phyloP scores from a whole-genome alignment of 2,113 vertebrate species.

The Stigmatopora argus region DNA sequence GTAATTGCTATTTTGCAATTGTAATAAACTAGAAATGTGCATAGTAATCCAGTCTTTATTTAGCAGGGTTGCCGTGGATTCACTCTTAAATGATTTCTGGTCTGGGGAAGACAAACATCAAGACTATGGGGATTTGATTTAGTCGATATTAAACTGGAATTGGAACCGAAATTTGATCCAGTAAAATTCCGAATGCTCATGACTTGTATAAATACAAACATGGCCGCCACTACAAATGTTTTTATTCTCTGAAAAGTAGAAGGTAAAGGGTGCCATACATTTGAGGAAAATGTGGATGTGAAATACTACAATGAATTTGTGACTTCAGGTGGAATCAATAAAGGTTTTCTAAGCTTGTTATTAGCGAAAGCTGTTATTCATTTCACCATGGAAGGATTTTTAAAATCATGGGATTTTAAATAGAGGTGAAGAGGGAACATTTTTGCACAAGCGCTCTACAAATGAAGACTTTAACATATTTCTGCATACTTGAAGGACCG shows the following conservation, averaged over 20 bases:
- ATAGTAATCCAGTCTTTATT: not conserved
- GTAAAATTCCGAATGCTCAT: conserved; percentile 33
- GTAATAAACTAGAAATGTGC: not conserved
- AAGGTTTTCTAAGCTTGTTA: conserved; percentile 68
- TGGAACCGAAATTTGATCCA: conserved; percentile 19
- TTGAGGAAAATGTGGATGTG: conserved; percentile 48
- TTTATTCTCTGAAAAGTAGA: conserved; percentile 54
- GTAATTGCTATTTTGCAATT: conserved; percentile 55
- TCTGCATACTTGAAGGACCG: not conserved
- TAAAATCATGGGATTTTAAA: conserved; percentile 6
- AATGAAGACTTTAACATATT: conserved; percentile 6
- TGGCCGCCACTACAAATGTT: conserved; percentile 58
- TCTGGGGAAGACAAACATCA: not conserved
- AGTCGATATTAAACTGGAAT: too few relatives aligned
- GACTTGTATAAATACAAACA: conserved; percentile 64
- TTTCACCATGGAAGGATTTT: conserved; percentile 31
- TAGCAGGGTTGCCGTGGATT: not conserved
- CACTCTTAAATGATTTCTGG: not conserved
- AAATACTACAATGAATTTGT: conserved; percentile 55
- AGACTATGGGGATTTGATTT: not conserved
- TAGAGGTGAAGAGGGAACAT: conserved; percentile 13
- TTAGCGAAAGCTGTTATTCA: conserved; percentile 46
- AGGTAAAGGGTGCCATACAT: conserved; percentile 59
- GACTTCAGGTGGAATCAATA: conserved; percentile 65
- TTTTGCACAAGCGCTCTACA: conserved; percentile 16